These are phyloP conservation scores for Cryptocheilus praepositus DNA, from an alignment of 2,888 invertebrate genomes.

Conservation along the genomic window DNA sequence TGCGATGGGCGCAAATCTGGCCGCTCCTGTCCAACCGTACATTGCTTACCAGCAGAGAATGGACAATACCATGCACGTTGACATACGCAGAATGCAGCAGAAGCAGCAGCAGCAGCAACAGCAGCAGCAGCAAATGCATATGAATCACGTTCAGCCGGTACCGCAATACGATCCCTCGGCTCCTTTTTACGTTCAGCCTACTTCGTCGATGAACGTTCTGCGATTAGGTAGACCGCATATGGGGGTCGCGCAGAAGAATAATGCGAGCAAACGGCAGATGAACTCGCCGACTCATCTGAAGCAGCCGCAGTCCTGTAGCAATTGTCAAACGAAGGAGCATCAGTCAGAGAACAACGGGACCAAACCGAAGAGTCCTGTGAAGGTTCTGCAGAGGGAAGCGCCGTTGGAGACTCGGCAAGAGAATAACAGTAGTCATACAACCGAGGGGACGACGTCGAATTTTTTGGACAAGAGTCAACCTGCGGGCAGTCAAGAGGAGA, in stretches of 20 bases:
- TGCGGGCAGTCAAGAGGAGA: constrained; percentile 33
- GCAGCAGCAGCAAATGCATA: constrained; percentile 51
- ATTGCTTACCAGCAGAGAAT: constrained; percentile 45
- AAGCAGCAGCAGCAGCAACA: constrained; percentile 44
- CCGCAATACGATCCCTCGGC: constrained; percentile 47
- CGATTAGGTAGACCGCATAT: constrained; percentile 53
- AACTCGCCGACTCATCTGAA: constrained; percentile 58
- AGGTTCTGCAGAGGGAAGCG: constrained; percentile 51
- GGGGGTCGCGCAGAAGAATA: constrained; percentile 57
- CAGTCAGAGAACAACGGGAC: constrained; percentile 35
- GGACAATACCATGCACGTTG: constrained; percentile 57
- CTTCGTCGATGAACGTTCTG: constrained; percentile 41
- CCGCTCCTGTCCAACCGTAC: constrained; percentile 47
- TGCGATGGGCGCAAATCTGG: constrained; percentile 48
- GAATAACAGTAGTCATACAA: constrained; percentile 15
- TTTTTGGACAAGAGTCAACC: constrained; percentile 6
- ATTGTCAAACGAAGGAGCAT: constrained; percentile 47
- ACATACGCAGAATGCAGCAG: constrained; percentile 49
- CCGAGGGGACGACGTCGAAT: constrained; percentile 32
- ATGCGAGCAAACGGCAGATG: constrained; percentile 51
- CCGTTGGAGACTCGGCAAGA: constrained; percentile 41
- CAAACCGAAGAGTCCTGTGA: constrained; percentile 62
- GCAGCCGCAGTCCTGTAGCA: constrained; percentile 32
- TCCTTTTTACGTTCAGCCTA: constrained; percentile 36
- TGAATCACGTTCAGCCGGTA: constrained; percentile 48